phyloP scores from a whole-genome alignment of 64 coral and sea anemone species.

The Cladopsammia gracilis region DNA sequence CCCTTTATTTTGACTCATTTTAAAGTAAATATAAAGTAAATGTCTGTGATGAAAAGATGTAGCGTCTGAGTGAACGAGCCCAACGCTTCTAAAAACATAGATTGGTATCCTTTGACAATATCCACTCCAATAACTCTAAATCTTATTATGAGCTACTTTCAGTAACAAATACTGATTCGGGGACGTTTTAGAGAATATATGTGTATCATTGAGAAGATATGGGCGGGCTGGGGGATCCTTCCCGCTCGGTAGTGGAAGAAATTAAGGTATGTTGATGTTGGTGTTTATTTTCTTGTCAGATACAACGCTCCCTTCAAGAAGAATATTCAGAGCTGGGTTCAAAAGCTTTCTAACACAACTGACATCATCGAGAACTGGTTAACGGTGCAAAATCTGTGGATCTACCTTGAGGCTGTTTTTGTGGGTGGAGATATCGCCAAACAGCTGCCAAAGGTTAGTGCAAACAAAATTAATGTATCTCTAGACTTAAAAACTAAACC shows the following conservation, averaged over 20 bases:
- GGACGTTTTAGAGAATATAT: no score
- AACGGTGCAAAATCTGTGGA: conserved; percentile 98
- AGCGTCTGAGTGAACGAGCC: no score
- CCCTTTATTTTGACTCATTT: no score
- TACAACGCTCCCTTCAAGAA: conserved; percentile 99
- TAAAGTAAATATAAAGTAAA: no score
- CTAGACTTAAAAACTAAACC: neutral
- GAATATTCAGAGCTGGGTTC: conserved; percentile 97
- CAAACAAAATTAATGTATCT: neutral
- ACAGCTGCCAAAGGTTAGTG: conserved; percentile 93
- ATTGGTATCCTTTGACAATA: no score
- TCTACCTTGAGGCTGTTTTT: conserved; percentile 98
- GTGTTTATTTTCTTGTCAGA: conserved; percentile 41
- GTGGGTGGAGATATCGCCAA: conserved; percentile 99
- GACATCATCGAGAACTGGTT: conserved; percentile 99
- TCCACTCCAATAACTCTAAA: no score
- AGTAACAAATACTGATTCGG: no score
- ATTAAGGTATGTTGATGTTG: neutral
- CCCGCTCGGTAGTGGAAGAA: neutral
- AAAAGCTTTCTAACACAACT: conserved; percentile 98
- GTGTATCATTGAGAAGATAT: no score
- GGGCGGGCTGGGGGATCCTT: no score
- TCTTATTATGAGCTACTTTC: no score
- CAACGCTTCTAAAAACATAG: no score
- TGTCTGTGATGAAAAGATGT: no score